Evolutionary conservation across 2,113 vertebrate species (phyloP).

Genomic region (Sigmodon hispidus): DNA sequence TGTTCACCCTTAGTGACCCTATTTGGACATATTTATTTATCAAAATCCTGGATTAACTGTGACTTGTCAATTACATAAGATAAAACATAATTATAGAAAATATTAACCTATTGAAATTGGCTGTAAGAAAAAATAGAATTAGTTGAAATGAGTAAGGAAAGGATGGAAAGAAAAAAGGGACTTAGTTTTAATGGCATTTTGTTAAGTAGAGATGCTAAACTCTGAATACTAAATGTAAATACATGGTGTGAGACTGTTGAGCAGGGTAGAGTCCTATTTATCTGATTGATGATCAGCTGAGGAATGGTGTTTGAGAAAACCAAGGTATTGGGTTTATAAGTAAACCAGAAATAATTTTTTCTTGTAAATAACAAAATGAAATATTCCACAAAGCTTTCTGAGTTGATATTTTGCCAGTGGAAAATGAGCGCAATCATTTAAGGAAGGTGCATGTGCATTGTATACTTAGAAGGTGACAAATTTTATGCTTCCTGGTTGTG

Average conservation of each 20-base stretch:
- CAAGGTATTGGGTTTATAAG: neutral
- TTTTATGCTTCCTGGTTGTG: too few species aligned
- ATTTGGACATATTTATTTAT: constrained; percentile 70
- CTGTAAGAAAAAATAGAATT: constrained; percentile 19
- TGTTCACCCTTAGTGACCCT: constrained; percentile 65
- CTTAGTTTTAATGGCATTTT: constrained; percentile 42
- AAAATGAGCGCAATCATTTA: neutral
- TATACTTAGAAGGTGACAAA: neutral
- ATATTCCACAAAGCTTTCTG: neutral
- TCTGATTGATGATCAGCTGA: neutral
- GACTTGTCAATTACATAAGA: constrained; percentile 53
- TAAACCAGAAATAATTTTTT: constrained; percentile 33
- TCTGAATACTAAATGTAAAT: constrained; percentile 44
- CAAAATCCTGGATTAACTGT: constrained; percentile 66
- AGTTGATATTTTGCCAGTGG: neutral
- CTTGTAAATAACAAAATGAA: neutral
- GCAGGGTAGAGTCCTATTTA: neutral
- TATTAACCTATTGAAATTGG: constrained; percentile 55
- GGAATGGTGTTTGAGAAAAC: neutral
- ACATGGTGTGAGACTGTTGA: neutral
- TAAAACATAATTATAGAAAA: constrained; percentile 48
- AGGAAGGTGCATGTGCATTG: neutral
- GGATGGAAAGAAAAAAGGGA: neutral
- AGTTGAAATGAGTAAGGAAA: neutral
- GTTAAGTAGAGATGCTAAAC: constrained; percentile 28